Conservation (phyloP, 2,797 vertebrate genomes). For the Ciconia nigra region DNA sequence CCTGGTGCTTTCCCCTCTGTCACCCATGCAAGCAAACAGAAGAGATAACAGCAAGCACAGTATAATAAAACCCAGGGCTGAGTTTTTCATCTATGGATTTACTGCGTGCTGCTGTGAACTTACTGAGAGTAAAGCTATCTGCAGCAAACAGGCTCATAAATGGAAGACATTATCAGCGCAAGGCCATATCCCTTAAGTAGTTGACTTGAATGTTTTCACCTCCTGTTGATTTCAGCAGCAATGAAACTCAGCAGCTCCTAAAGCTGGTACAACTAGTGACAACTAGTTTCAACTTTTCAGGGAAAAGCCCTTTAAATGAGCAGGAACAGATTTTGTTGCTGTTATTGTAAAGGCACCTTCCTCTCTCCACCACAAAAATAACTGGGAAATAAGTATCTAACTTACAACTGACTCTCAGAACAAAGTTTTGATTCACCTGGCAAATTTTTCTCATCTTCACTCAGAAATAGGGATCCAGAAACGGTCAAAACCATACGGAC, state of each 20-base stretch:
- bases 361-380: background rate
- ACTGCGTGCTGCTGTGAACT: background rate
- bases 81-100: background rate
- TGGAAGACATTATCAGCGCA: rapidly evolving
- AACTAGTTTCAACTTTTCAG: background rate
- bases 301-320: background rate
- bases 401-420: background rate
- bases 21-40: background rate
- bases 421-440: background rate
- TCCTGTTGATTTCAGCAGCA: background rate
- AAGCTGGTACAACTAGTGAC: background rate
- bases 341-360: background rate
- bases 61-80: background rate
- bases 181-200: background rate
- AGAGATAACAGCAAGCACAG: background rate
- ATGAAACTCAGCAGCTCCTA: background rate
- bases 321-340: background rate
- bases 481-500: background rate
- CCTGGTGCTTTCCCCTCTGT: background rate
- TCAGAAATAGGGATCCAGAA: background rate
- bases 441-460: background rate
- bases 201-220: background rate
- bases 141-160: background rate
- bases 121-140: background rate
- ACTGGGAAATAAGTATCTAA: background rate